Base-by-base conservation (phyloP, 2,113 vertebrate species). In the Pangasianodon gigas region DNA sequence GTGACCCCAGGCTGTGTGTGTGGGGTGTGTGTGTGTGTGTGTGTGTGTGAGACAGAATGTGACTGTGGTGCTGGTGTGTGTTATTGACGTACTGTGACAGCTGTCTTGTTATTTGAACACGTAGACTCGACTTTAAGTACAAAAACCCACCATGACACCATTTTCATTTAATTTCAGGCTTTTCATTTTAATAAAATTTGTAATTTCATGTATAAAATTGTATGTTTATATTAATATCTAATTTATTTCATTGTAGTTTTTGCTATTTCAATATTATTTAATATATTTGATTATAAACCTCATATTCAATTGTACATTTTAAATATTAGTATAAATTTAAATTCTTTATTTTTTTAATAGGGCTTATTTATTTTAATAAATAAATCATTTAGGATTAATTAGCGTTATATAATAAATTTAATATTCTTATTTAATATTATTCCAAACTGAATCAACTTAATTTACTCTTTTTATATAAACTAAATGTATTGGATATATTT, bases 1-100 rank as follows among this genome's bases (percentile, higher is more conserved):
- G n/a, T 89, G 88, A 91, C 85, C 79, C 29, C 67, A 32, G 90
- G 87, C 79, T 90, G 29, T 65, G 87, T 65, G 19, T 81, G 44
- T 56, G 11, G 65, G 5, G 51, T 62, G 41, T 75, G 52, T 51
- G 54, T 80, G 74, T 62, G 26, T 62, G 29, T 58, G 86, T 46
- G 9, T 10, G 46, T 29, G 58, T 48, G 58, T 62, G 89, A 41
- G 58, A 65, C 37, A 32, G 29, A 52, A 52, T 14, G 52, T 58
- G 51, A 24, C 13, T 2, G 14, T 7, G 13, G 26, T 65, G 77
- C 26, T 9, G 2, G 62, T 87, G 86, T 44, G 52, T 44, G 48
- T 60, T 51, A 84, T 26, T 84, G 54, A 58, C 18, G 52, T 54
- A 56, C n/a, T 26, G 14, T 62, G 82, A 62, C 56, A 46, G 56